These are phyloP conservation scores for Lepidurus packardi DNA, from an alignment of 1,140 invertebrate species.

Conservation along the genomic window DNA sequence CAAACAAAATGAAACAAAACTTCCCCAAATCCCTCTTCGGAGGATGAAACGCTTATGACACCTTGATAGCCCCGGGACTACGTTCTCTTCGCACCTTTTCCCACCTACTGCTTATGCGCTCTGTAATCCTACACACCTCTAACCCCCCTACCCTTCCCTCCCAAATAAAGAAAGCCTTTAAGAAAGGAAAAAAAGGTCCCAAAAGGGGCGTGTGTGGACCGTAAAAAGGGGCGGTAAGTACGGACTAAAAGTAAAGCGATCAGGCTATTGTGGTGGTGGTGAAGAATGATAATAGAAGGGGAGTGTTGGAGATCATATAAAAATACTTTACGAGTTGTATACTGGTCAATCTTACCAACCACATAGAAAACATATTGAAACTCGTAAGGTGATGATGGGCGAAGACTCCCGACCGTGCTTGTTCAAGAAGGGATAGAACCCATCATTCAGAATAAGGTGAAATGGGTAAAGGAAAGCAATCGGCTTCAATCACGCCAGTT, in stretches of 20 bases:
- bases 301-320: constrained; percentile 5
- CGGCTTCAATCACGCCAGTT: constrained; percentile 14
- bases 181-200: background rate
- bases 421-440: background rate
- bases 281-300: constrained; percentile 19
- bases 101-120: constrained; percentile 8
- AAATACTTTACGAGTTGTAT: constrained; percentile 8
- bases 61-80: background rate
- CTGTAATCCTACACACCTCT: constrained; percentile 15
- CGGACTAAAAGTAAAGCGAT: constrained; percentile 3
- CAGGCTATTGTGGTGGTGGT: background rate
- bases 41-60: constrained; percentile 19
- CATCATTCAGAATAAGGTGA: constrained; percentile 3
- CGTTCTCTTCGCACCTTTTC: constrained; percentile 1
- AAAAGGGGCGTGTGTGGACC: background rate
- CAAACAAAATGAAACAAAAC: background rate
- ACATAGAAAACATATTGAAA: constrained; percentile 20
- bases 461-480: constrained; percentile 13
- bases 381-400: constrained; percentile 8
- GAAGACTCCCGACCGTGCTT: constrained; percentile 1
- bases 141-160: background rate
- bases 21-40: background rate
- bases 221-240: constrained; percentile 11
- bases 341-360: constrained; percentile 15
- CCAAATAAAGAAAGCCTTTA: background rate